Base-by-base conservation (phyloP, 2,113 vertebrate genomes). In the Seriola quinqueradiata region DNA sequence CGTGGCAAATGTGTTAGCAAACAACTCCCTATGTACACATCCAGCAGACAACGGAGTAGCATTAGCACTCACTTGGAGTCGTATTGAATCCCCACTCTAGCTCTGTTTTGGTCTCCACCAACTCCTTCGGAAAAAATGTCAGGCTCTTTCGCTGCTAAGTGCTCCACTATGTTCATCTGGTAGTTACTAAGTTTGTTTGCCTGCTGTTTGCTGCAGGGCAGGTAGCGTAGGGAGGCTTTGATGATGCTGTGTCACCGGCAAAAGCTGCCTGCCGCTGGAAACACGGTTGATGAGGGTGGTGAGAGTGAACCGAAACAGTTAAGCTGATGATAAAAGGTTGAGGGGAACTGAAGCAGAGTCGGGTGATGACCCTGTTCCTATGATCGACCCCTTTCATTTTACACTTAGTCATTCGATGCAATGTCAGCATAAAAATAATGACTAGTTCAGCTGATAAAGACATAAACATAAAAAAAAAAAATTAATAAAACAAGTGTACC, bases 371-470 rank as follows among this genome's bases (percentile, higher is more conserved):
- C 6, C 34, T 10, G 4, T 34, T 54, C 19, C n/a, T 21, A 19
- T 23, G 12, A 50, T 68, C 23, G 1, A 64, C 8, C 21, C 34
- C 44, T n/a, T 59, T 48, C 14, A 21, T 23, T 60, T 21, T 48
- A 7, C 36, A 36, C 8, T 55, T 3, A 21, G 50, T 52, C n/a
- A 55, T 64, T 70, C 44, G 34, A 55, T 52, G n/a, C 21, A 60
- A 16, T 44, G 23, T n/a, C 36, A 64, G 11, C 50, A n/a, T 48
- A 40, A 81, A 81, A 40, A 42, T 50, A 68, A 13, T n/a, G 17
- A 52, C 21, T 13, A 19, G 3, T 60, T 46, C 25, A 60, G 17
- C 23, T 55, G 19, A 59, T 25, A 21, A 44, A 48, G 28, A 50
- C 28, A 23, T 0, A 60, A 9, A 36, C 13, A 28, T 40, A 54